These are phyloP conservation scores for Microtus pennsylvanicus DNA, from an alignment of 2,113 vertebrate species.

Conservation along the genomic window DNA sequence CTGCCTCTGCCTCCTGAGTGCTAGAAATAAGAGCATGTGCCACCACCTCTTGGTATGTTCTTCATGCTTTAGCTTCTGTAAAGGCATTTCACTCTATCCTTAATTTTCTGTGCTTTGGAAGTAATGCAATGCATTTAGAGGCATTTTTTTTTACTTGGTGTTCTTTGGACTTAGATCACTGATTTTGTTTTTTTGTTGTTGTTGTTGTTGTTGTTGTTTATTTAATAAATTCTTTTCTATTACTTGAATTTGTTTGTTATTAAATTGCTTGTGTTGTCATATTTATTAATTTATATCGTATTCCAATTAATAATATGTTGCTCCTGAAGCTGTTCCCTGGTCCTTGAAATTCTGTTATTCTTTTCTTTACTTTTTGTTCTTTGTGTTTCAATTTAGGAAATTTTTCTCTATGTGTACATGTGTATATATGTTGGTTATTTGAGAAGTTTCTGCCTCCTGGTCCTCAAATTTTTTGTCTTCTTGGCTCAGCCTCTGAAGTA, in stretches of 20 bases:
- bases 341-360: background rate
- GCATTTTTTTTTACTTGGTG: background rate
- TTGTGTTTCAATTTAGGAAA: background rate
- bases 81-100: background rate
- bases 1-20: no score
- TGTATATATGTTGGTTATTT: background rate
- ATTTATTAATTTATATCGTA: background rate
- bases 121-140: background rate
- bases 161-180: background rate
- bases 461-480: background rate
- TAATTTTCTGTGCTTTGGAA: background rate
- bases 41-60: background rate
- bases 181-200: background rate
- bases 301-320: background rate
- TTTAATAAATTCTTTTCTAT: background rate
- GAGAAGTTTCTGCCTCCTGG: background rate
- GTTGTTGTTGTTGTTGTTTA: background rate
- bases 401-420: background rate
- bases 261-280: no score
- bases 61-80: background rate
- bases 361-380: background rate
- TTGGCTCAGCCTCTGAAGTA: background rate
- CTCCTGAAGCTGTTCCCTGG: background rate
- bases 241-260: background rate
- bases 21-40: no score